These are phyloP conservation scores for Chloropsis hardwickii DNA, from an alignment of 2,113 vertebrate genomes.

Conservation along the genomic window DNA sequence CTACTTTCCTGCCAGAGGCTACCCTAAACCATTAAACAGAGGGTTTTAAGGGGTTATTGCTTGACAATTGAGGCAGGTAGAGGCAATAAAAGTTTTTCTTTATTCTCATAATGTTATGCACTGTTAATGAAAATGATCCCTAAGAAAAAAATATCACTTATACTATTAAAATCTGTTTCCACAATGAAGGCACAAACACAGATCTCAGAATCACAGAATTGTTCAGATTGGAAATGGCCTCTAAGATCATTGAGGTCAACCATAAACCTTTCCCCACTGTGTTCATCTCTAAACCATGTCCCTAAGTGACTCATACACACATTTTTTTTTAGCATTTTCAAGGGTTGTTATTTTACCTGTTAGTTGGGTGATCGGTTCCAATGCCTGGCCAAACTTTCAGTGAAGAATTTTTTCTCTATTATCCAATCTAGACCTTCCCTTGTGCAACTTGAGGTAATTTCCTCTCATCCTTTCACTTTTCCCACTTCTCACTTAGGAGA, in stretches of 20 bases:
- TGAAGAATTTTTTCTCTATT: not conserved
- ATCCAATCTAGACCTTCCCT: not conserved
- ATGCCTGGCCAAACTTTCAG: not conserved
- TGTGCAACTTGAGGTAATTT: not conserved
- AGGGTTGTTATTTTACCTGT: not conserved
- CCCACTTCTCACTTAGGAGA: rapidly evolving
- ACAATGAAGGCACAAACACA: not conserved
- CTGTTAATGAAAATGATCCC: not conserved
- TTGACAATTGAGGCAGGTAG: not conserved
- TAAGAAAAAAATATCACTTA: not conserved
- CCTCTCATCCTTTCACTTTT: not conserved
- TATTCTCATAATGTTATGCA: not conserved
- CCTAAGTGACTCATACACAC: not conserved
- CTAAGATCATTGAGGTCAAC: not conserved
- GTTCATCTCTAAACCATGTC: too few relatives aligned
- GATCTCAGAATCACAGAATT: not conserved
- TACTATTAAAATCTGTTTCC: not conserved
- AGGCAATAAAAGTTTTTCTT: not conserved
- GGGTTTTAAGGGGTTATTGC: not conserved
- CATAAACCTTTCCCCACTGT: not conserved
- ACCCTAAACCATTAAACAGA: not conserved
- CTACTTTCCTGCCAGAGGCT: not conserved
- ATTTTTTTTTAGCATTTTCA: rapidly evolving
- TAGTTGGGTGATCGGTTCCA: not conserved
- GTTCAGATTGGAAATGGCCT: not conserved